A percentile compares a stretch with the other conserved stretches of the same genome.
Conservation (phyloP, 1,140 invertebrate genomes). For the Cherax destructor region DNA sequence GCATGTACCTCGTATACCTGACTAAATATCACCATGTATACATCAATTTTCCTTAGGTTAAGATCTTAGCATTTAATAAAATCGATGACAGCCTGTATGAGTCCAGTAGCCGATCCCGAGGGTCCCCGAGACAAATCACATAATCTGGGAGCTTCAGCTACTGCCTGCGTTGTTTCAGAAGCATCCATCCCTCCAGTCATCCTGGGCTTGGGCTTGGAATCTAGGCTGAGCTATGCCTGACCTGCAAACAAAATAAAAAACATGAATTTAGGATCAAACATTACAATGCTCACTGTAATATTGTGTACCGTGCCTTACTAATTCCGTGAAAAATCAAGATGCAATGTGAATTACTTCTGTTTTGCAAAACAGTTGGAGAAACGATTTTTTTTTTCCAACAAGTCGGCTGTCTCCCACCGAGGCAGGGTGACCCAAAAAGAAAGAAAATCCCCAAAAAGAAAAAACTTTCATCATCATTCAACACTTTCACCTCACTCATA, state of each 20-base stretch:
- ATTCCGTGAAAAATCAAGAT: too few relatives aligned
- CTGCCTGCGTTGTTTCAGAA: not conserved
- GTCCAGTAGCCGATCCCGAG: not conserved
- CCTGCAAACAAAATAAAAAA: not conserved
- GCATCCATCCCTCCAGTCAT: conserved; percentile 35
- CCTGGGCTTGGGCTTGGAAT: conserved; percentile 17
- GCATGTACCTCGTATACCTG: not conserved
- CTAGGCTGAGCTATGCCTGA: conserved; percentile 14
- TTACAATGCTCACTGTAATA: too few relatives aligned
- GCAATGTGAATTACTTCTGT: too few relatives aligned
- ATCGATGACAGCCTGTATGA: not conserved
- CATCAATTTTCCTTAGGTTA: not conserved
- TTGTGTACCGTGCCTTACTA: too few relatives aligned
- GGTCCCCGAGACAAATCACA: not conserved
- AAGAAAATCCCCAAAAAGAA: too few relatives aligned
- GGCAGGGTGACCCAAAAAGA: too few relatives aligned
- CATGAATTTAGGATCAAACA: not conserved
- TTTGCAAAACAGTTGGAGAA: too few relatives aligned
- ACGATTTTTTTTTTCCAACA: too few relatives aligned
- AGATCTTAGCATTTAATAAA: not conserved
- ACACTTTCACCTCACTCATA: too few relatives aligned
- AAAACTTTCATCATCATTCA: too few relatives aligned
- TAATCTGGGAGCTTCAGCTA: not conserved
- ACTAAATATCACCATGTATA: not conserved
- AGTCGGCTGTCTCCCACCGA: too few relatives aligned